Base-by-base conservation (phyloP, 2,113 vertebrate genomes). In the Myanophis thanlyinensis region DNA sequence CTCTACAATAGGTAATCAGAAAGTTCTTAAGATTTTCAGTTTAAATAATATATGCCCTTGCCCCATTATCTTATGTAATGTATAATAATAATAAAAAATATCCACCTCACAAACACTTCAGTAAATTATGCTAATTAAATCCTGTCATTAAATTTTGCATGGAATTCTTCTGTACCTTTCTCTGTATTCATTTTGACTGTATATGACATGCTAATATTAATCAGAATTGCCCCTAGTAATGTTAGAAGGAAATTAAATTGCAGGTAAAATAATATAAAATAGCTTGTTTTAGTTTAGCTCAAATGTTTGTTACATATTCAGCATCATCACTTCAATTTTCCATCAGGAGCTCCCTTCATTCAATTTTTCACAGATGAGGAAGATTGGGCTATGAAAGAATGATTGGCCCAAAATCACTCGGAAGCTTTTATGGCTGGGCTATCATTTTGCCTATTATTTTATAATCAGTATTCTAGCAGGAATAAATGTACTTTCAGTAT, bases 71-170 rank as follows among this genome's bases (percentile, higher is more conserved):
- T 94, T 92, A 94, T 94, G 90, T 40, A 94, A 92, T 94, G 95
- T 96, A 97, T 96, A 94, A 96, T 54, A 48, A 73, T 95, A 94
- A 89, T 87, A 95, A 95, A 97, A 96, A 96, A 56, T n/a, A n/a
- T n/a, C n/a, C 7, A 10, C 54, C 97, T 96, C 94, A 97, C 92
- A 94, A 88, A 88, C 95, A 59, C 90, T 96, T 95, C 93, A 52
- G 92, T 40, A 89, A 95, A 93, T 95, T 91, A 94, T 95, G 92
- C 95, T 96, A 97, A 97, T 96, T 62, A 97, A 95, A 97, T 96
- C 40, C 59, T 95, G 90, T 95, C 96, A 96, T 96, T 97, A 97
- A 95, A 95, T 96, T 95, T 94, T 89, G 86, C 94, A 94, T 94
- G 73, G 93, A 94, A 94, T 96, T 96, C 90, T 95, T 96, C 90